Conservation (phyloP, 2,888 invertebrate species). For the Nasonovia ribisnigri region DNA sequence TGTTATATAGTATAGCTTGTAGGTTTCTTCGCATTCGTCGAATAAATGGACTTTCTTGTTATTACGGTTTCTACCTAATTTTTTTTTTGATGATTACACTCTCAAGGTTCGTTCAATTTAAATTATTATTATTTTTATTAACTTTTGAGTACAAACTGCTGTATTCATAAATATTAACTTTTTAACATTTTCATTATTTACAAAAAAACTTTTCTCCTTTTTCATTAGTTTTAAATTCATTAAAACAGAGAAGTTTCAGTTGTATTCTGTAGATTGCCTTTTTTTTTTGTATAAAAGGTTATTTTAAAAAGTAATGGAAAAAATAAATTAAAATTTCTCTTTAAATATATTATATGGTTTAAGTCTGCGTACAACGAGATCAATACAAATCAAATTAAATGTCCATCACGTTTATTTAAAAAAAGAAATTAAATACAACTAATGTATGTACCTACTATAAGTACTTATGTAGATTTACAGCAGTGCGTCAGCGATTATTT, state of each 20-base stretch:
- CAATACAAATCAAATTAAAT: background rate
- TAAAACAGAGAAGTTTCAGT: background rate
- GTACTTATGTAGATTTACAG: background rate
- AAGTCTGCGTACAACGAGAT: background rate
- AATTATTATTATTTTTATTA: constrained; percentile 29
- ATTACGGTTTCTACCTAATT: background rate
- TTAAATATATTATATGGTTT: background rate
- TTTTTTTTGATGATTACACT: background rate
- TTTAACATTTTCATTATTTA: constrained; percentile 38
- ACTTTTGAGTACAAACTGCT: constrained; percentile 27
- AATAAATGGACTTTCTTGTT: constrained; percentile 22
- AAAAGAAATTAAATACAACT: background rate
- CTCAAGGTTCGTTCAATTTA: constrained; percentile 19
- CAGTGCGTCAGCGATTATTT: background rate
- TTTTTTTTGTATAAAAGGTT: background rate
- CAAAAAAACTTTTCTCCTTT: constrained; percentile 23
- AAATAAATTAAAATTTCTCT: constrained; percentile 23
- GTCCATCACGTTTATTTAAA: background rate
- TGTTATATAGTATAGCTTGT: background rate
- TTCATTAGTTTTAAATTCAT: constrained; percentile 45
- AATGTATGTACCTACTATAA: background rate
- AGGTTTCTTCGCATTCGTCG: no score
- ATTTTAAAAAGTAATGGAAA: constrained; percentile 30
- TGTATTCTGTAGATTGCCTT: constrained; percentile 18
- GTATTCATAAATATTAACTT: constrained; percentile 23